phyloP scores from a whole-genome alignment of 2,888 invertebrate species.

The Phengaris alcon region DNA sequence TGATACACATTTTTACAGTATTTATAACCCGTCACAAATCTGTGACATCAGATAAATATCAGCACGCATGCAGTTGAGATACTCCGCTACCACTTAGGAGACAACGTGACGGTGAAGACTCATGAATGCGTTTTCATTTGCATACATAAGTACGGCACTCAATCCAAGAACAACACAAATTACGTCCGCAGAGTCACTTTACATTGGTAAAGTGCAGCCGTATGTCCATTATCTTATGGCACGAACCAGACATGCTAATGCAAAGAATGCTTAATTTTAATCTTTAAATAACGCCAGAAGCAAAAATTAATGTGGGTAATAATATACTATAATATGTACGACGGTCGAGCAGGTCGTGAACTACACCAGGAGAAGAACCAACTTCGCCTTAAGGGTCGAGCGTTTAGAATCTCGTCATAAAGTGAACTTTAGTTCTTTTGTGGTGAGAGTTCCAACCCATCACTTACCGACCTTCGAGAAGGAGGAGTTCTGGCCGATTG shows the following conservation, averaged over 20 bases:
- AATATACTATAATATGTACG: no score
- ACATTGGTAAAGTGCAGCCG: background rate
- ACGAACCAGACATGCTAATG: background rate
- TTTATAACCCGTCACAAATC: background rate
- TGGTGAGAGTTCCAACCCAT: no score
- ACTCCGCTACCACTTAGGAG: background rate
- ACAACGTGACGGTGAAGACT: background rate
- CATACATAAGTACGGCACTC: background rate
- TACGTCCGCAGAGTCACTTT: background rate
- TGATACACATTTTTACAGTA: background rate
- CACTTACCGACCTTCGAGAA: no score
- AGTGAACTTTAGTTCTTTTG: no score
- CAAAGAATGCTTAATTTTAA: no score
- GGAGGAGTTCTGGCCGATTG: no score
- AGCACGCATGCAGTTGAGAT: background rate
- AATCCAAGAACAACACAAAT: background rate
- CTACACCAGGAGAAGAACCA: no score
- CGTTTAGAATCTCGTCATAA: no score
- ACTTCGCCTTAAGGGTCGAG: no score
- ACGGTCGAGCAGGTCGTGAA: no score
- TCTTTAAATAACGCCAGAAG: no score
- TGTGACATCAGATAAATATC: background rate
- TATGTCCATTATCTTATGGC: background rate
- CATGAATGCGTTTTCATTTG: slow-evolving; percentile 12
- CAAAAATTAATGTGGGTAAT: no score